Percentiles rank a stretch among this genome's conserved stretches.
Evolutionary conservation across 2,797 vertebrate species (phyloP).

Genomic region (Ctenopoma kingsleyae): DNA sequence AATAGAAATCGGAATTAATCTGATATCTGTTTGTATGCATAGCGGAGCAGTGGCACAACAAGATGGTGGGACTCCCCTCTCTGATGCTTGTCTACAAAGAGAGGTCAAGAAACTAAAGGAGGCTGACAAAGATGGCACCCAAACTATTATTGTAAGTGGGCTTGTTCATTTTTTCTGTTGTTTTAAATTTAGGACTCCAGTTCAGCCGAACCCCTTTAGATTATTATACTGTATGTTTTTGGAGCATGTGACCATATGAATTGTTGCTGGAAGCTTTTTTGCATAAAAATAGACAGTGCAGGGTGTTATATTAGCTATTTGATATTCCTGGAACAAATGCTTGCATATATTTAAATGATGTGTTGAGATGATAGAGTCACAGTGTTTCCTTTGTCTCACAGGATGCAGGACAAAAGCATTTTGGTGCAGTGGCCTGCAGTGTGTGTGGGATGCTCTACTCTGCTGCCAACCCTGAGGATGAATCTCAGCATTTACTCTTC

Average conservation of each 20-base stretch:
- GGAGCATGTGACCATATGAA: background rate
- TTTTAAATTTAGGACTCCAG: background rate
- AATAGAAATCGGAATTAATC: constrained; percentile 16
- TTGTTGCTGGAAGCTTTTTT: background rate
- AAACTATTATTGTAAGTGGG: constrained; percentile 89
- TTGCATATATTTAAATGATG: background rate
- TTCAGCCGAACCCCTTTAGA: background rate
- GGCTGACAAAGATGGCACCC: constrained; percentile 88
- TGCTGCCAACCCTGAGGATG: constrained; percentile 95
- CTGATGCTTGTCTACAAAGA: constrained; percentile 88
- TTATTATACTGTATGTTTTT: background rate
- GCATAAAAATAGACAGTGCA: background rate
- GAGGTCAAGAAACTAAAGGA: constrained; percentile 89
- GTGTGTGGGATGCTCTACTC: constrained; percentile 99
- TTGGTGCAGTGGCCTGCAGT: constrained; percentile 94
- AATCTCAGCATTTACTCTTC: constrained; percentile 96
- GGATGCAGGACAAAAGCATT: constrained; percentile 96
- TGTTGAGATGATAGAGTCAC: background rate
- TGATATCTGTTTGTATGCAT: constrained; percentile 47
- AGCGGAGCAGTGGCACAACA: constrained; percentile 70
- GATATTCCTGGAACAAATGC: background rate
- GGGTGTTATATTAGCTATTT: background rate
- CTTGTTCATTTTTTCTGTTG: background rate
- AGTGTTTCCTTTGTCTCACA: constrained; percentile 56
- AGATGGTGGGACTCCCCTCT: constrained; percentile 75